A percentile compares a stretch with the other conserved stretches of the same genome.
phyloP scores from a whole-genome alignment of 2,888 invertebrate species.

The Odontocolon sp. region DNA sequence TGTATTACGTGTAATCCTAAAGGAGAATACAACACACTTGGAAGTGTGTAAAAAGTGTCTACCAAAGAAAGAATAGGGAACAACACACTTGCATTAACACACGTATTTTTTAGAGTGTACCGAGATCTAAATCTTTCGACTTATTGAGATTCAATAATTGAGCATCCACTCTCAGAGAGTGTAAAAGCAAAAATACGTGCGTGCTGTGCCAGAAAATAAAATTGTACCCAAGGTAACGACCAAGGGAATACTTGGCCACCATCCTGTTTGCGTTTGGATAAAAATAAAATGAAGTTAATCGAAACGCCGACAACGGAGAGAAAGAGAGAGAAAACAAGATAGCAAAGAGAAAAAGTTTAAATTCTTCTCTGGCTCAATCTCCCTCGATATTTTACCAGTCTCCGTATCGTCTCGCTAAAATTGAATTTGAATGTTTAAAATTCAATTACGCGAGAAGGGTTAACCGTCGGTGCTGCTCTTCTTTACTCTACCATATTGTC shows the following conservation, averaged over 20 bases:
- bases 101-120: neutral
- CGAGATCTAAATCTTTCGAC: neutral
- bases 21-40: no score
- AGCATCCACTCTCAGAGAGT: neutral
- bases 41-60: no score
- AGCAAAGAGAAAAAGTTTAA: slow-evolving; percentile 1
- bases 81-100: neutral
- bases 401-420: slow-evolving; percentile 12
- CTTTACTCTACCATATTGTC: no score
- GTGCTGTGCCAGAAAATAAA: neutral
- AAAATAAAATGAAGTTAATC: neutral
- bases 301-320: neutral
- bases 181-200: neutral
- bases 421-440: slow-evolving; percentile 53
- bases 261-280: no score
- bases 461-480: neutral
- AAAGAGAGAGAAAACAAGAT: neutral
- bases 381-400: neutral
- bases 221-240: neutral
- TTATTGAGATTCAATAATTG: slow-evolving; percentile 14
- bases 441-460: slow-evolving; percentile 42
- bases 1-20: no score
- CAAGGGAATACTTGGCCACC: neutral
- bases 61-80: neutral
- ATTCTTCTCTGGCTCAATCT: neutral